Conservation (phyloP, 2,113 vertebrate genomes). For the Dasypus novemcinctus region DNA sequence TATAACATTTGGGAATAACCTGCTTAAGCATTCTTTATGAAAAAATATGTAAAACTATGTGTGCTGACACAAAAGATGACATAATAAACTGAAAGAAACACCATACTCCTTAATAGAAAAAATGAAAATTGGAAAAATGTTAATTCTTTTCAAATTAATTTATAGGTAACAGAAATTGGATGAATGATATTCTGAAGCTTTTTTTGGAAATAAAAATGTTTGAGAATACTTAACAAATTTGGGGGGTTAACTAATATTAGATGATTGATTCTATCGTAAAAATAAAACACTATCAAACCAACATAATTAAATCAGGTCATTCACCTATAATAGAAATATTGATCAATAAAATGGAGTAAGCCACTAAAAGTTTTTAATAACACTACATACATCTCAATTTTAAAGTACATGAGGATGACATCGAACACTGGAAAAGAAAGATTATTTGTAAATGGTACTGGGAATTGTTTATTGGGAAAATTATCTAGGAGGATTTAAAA, state of each 20-base stretch:
- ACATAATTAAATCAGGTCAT: background rate
- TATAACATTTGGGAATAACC: background rate
- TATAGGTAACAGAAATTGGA: background rate
- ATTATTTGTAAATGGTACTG: background rate
- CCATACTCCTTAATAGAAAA: background rate
- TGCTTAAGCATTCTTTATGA: background rate
- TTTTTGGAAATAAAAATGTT: background rate
- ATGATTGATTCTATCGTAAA: background rate
- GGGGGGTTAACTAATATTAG: background rate
- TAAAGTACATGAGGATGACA: background rate
- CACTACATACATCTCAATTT: background rate
- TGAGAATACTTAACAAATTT: background rate
- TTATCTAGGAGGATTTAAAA: background rate
- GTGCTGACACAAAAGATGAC: background rate
- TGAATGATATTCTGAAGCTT: background rate
- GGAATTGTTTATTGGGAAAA: background rate
- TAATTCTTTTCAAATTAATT: background rate
- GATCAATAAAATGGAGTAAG: background rate
- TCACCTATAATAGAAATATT: background rate
- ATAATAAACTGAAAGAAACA: background rate
- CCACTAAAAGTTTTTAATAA: background rate
- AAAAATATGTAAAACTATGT: background rate
- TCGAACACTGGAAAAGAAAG: background rate
- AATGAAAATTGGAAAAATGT: background rate
- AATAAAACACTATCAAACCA: background rate